These are phyloP conservation scores for Collichthys lucidus DNA, from an alignment of 2,113 vertebrate genomes.

Conservation along the genomic window DNA sequence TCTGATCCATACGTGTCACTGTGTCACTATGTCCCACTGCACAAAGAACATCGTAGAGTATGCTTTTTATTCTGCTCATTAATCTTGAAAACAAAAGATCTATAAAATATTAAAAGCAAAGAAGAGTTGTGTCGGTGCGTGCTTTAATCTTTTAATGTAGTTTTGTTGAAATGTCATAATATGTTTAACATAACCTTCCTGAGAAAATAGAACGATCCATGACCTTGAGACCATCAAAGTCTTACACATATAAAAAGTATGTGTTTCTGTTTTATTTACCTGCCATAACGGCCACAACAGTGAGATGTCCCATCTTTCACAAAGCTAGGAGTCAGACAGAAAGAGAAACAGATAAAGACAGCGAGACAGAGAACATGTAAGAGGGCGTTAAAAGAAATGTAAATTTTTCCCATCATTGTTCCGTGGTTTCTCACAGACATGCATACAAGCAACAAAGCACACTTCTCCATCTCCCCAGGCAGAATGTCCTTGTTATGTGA, in stretches of 20 bases:
- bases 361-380: constrained; percentile 18
- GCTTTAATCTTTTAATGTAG: neutral
- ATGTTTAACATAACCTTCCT: neutral
- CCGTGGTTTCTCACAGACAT: constrained; percentile 20
- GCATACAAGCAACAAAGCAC: constrained; percentile 22
- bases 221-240: neutral
- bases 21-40: neutral
- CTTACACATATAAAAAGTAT: neutral
- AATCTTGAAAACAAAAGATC: neutral
- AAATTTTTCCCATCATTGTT: constrained; percentile 25
- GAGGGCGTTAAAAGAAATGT: neutral
- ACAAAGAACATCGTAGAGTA: neutral
- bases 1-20: neutral
- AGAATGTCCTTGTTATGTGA: constrained; percentile 64
- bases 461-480: constrained; percentile 55
- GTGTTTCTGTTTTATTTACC: constrained; percentile 68
- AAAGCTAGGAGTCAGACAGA: constrained; percentile 42
- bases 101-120: no score
- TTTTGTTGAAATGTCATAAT: neutral
- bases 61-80: neutral
- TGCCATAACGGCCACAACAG: constrained; percentile 74
- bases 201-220: neutral
- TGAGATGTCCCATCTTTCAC: constrained; percentile 78
- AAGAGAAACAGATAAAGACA: constrained; percentile 21
- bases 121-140: no score